A percentile compares a stretch with the other conserved stretches of the same genome.
These are phyloP conservation scores for Erpobdella octoculata DNA, from an alignment of 2,888 invertebrate species.

Conservation along the genomic window DNA sequence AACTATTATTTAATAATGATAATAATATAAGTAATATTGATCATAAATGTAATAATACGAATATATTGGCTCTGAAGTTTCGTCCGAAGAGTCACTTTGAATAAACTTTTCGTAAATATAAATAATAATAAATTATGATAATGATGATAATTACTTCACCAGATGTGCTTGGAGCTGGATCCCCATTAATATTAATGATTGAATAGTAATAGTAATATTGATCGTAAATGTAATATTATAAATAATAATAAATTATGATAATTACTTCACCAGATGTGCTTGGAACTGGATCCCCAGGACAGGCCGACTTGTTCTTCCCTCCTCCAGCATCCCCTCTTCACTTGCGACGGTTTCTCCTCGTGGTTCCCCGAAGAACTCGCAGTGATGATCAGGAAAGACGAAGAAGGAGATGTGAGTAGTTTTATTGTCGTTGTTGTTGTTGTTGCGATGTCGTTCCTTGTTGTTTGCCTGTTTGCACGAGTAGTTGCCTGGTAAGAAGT, in stretches of 20 bases:
- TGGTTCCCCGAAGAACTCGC: background rate
- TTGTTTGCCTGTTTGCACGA: too few species aligned
- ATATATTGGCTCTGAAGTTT: too few species aligned
- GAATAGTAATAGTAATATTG: background rate
- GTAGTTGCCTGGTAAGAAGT: too few species aligned
- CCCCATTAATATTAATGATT: too few species aligned
- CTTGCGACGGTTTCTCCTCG: background rate
- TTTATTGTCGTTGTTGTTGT: background rate
- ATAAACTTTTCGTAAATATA: too few species aligned
- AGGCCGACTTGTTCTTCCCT: slow-evolving; percentile 12
- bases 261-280: background rate
- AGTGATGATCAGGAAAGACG: slow-evolving; percentile 15
- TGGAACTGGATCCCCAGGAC: slow-evolving; percentile 13
- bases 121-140: background rate
- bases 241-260: background rate
- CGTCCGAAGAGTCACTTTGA: too few species aligned
- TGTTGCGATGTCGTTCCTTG: background rate
- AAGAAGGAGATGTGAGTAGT: background rate
- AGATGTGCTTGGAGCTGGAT: slow-evolving; percentile 21
- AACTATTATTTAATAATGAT: too few species aligned
- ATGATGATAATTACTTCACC: background rate
- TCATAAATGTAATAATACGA: background rate
- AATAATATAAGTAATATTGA: background rate
- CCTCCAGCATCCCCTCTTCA: slow-evolving; percentile 18
- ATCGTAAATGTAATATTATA: background rate